phyloP scores from a whole-genome alignment of 2,797 vertebrate species.

The Tauraco hartlaubi region DNA sequence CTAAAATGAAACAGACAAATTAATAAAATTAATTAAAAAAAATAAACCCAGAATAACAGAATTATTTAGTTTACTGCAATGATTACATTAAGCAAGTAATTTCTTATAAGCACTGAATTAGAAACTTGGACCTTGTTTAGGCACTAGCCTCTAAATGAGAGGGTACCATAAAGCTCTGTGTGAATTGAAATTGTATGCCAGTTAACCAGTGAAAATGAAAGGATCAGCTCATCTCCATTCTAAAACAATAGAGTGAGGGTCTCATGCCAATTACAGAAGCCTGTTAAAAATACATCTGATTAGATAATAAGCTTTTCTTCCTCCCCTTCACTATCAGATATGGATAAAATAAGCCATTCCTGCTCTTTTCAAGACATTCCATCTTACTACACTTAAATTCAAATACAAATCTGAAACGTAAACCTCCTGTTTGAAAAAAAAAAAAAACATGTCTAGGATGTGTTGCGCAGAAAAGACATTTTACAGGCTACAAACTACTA shows the following conservation, averaged over 20 bases:
- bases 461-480: neutral
- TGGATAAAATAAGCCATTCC: neutral
- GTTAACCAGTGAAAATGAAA: neutral
- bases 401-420: neutral
- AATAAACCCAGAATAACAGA: neutral
- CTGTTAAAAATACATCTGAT: neutral
- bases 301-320: constrained; percentile 39
- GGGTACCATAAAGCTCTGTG: neutral
- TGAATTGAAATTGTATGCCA: neutral
- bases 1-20: neutral
- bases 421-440: neutral
- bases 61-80: neutral
- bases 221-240: constrained; percentile 16
- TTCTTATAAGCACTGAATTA: neutral
- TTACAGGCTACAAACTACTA: neutral
- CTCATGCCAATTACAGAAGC: constrained; percentile 31
- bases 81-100: neutral
- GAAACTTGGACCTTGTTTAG: neutral
- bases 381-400: neutral
- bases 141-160: neutral
- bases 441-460: neutral
- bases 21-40: neutral
- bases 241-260: constrained; percentile 21
- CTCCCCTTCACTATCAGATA: constrained; percentile 21
- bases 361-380: neutral